phyloP scores from a whole-genome alignment of 2,888 invertebrate genomes.

The Acleris sparsana region DNA sequence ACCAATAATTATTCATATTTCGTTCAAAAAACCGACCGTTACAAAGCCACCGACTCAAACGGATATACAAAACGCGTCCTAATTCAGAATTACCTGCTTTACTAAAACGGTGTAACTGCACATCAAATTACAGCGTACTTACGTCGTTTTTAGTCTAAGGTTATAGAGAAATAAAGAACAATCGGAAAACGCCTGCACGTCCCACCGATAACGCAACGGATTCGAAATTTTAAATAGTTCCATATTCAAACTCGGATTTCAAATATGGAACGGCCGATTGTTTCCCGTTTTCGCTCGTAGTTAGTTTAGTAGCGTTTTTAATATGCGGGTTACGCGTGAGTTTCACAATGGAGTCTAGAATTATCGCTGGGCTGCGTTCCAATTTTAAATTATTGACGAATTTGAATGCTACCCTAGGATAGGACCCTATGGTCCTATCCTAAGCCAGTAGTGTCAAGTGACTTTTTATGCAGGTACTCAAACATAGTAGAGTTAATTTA shows the following conservation, averaged over 20 bases:
- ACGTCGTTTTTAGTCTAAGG: background rate
- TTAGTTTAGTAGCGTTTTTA: conserved; percentile 60
- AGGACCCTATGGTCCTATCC: background rate
- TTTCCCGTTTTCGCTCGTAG: conserved; percentile 75
- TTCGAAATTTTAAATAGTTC: conserved; percentile 84
- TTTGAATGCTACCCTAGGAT: no score
- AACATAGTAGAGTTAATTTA: no score
- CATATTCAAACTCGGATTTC: conserved; percentile 77
- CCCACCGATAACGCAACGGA: conserved; percentile 80
- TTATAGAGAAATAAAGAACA: conserved; percentile 57
- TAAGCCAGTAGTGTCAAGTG: background rate
- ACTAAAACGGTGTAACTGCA: background rate
- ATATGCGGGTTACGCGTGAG: conserved; percentile 78
- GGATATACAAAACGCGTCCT: conserved; percentile 49
- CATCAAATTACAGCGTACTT: background rate
- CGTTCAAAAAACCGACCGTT: conserved; percentile 35
- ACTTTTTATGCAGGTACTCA: no score
- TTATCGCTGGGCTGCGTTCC: conserved; percentile 44
- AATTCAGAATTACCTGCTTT: conserved; percentile 44
- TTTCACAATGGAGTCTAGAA: conserved; percentile 77
- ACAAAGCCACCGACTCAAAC: conserved; percentile 38
- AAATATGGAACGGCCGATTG: conserved; percentile 79
- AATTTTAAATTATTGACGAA: conserved; percentile 19
- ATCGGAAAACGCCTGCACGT: conserved; percentile 79
- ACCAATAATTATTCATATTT: conserved; percentile 35